Base-by-base conservation (phyloP, 2,113 vertebrate species). In the Sinocyclocheilus anshuiensis region DNA sequence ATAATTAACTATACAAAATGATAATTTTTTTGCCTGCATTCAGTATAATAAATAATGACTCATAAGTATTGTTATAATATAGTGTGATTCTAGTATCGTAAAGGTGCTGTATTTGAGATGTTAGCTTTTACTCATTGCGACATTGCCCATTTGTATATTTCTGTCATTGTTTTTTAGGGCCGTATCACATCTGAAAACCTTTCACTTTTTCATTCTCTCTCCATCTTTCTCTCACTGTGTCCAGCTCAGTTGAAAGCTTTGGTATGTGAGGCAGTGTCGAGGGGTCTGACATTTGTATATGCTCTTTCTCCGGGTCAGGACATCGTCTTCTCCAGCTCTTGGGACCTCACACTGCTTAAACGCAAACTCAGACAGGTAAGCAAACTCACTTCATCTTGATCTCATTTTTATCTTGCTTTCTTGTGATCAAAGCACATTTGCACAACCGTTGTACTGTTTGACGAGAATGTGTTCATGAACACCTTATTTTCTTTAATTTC, bases 291-390 rank as follows among this genome's bases (percentile, higher is more conserved):
- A 88, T 96, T 97, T 7, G 93, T 97, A 67, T 97, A 96, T 0
- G 95, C 96, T n/a, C 90, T 97, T 71, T 97, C 96, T 86, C 95
- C 96, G 5, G 96, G 96, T 81, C 96, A 97, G 92, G 96, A 97
- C 91, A 95, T 97, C 7, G 95, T 97, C 86, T 97, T 97, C 85
- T 97, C 96, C 0, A 97, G 96, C 50, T 84, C 95, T 0, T 94
- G 94, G 76, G 96, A 97, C 88, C 82, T 96, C 86, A 94, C 94
- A 4, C 92, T 97, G 71, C 95, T 97, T 67, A 96, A 95, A 90
- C 96, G 96, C 90, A 97, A 97, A 89, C 93, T 97, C 85, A 95
- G 93, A 94, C 96, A 97, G 94, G 96, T 96, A 91, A 5, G 3
- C 3, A n/a, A 71, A 53, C 6, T 11, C 15, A 11, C n/a, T 55